Percentiles rank a stretch among this genome's conserved stretches.
These are phyloP conservation scores for Eledona agricola DNA, from an alignment of 2,888 invertebrate genomes.

Conservation along the genomic window DNA sequence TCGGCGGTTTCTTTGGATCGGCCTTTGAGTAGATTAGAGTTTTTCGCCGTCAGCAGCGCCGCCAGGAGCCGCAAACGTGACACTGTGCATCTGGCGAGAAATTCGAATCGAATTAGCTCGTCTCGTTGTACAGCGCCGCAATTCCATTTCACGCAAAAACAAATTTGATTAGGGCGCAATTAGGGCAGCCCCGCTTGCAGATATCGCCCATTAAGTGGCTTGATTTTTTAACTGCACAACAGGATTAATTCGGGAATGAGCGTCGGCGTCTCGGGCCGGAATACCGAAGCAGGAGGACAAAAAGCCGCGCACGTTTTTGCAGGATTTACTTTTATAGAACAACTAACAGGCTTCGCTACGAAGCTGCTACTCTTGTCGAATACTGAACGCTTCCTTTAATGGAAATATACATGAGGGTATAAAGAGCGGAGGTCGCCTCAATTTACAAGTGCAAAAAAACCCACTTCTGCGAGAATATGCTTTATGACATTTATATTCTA, in stretches of 20 bases:
- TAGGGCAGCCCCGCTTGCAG: too few species aligned
- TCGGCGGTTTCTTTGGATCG: conserved; percentile 18
- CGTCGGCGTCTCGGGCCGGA: conserved; percentile 49
- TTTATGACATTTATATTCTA: conserved; percentile 5
- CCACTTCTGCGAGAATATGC: too few species aligned
- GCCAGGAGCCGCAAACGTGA: conserved; percentile 28
- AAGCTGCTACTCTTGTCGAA: conserved; percentile 55
- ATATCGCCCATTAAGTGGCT: too few species aligned
- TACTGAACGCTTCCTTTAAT: conserved; percentile 60
- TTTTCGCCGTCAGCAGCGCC: conserved; percentile 29
- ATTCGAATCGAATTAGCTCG: conserved; percentile 6
- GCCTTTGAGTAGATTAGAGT: conserved; percentile 29
- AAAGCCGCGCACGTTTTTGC: conserved; percentile 57
- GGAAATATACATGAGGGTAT: conserved; percentile 61
- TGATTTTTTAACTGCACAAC: background rate
- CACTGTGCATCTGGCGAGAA: conserved; percentile 5
- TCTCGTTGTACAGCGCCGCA: conserved; percentile 1
- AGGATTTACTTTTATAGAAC: conserved; percentile 62
- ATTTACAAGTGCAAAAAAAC: conserved; percentile 55
- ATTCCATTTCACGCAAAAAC: conserved; percentile 7
- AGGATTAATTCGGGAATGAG: conserved; percentile 43
- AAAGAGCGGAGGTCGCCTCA: conserved; percentile 52
- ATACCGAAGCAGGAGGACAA: conserved; percentile 54
- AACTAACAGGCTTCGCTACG: conserved; percentile 60
- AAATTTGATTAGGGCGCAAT: too few species aligned